Conservation (phyloP, 2,797 vertebrate species). For the Sebastolobus alascanus region DNA sequence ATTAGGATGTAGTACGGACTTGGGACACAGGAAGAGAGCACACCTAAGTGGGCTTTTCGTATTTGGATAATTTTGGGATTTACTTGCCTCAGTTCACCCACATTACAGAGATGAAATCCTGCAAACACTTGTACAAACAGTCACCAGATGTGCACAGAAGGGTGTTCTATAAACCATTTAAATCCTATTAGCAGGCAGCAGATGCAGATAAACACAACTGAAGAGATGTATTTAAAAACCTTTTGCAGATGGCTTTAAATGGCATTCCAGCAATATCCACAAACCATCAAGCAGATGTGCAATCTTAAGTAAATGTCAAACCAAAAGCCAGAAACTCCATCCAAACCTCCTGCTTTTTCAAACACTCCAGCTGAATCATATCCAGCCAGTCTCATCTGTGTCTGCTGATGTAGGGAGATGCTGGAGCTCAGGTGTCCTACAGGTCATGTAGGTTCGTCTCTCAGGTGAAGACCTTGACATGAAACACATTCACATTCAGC, state of each 20-base stretch:
- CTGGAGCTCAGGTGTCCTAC: background rate
- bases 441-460: background rate
- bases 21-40: background rate
- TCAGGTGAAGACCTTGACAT: background rate
- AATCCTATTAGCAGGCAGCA: conserved; percentile 11
- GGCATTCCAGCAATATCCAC: background rate
- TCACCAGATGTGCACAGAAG: conserved; percentile 16
- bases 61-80: background rate
- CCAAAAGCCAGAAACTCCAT: background rate
- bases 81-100: background rate
- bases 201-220: background rate
- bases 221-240: conserved; percentile 23
- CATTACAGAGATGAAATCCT: background rate
- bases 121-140: background rate
- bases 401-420: background rate
- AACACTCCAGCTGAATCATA: background rate
- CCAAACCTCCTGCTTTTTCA: background rate
- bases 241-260: conserved; percentile 12
- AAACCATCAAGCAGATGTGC: conserved; percentile 6
- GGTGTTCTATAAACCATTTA: background rate
- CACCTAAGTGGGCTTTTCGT: background rate
- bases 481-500: background rate
- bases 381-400: background rate
- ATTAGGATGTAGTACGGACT: background rate
- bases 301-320: conserved; percentile 9